These are phyloP conservation scores for Bursaphelenchus mucronatus DNA, from an alignment of 1,140 invertebrate species.

Conservation along the genomic window DNA sequence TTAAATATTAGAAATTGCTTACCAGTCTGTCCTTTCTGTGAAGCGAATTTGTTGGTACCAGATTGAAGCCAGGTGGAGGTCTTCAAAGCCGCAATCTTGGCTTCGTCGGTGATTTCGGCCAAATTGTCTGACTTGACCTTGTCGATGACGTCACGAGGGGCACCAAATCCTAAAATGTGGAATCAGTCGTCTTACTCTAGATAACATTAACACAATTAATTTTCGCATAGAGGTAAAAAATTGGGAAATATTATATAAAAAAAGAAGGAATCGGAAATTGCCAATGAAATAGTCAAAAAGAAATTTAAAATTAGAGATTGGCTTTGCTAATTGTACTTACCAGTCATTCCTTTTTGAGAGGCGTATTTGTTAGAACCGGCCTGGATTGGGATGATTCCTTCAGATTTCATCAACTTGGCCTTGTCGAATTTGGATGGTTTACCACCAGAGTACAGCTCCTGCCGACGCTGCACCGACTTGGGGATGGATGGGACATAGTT, in stretches of 20 bases:
- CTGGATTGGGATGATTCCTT: conserved; percentile 59
- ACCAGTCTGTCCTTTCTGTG: conserved; percentile 58
- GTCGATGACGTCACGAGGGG: conserved; percentile 59
- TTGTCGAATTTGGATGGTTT: conserved; percentile 54
- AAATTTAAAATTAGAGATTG: conserved; percentile 4
- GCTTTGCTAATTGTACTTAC: conserved; percentile 30
- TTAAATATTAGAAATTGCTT: conserved; percentile 2
- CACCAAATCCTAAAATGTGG: conserved; percentile 50
- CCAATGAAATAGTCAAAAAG: too few relatives aligned
- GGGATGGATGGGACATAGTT: conserved; percentile 23
- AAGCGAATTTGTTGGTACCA: conserved; percentile 61
- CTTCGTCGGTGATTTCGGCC: conserved; percentile 55
- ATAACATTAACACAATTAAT: conserved; percentile 7
- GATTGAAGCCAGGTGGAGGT: conserved; percentile 60
- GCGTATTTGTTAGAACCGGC: conserved; percentile 60
- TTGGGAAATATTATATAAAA: conserved; percentile 21
- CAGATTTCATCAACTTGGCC: conserved; percentile 57
- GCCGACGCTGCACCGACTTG: conserved; percentile 33
- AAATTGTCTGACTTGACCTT: conserved; percentile 59
- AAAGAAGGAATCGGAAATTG: too few relatives aligned
- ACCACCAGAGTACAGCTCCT: conserved; percentile 50
- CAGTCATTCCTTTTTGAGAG: conserved; percentile 60
- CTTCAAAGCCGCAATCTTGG: conserved; percentile 56
- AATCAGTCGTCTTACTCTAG: background rate
- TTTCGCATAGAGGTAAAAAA: background rate